Conservation (phyloP, 2,113 vertebrate genomes). For the Pseudorhombus dupliciocellatus region DNA sequence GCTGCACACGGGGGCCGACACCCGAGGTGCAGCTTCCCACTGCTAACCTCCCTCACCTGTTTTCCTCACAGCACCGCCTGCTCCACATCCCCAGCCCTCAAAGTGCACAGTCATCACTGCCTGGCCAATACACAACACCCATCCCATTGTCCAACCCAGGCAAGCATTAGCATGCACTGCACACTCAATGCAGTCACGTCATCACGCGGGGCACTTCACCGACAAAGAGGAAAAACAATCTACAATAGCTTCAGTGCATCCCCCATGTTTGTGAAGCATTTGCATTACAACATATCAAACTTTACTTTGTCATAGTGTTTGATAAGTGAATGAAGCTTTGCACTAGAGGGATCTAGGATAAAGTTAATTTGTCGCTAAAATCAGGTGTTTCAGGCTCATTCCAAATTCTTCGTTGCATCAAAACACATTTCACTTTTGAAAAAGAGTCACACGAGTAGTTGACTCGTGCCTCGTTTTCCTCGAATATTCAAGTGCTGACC, state of each 20-base stretch:
- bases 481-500: not conserved
- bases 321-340: not conserved
- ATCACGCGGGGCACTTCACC: constrained; percentile 10
- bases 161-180: constrained; percentile 35
- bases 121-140: constrained; percentile 24
- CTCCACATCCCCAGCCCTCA: constrained; percentile 28
- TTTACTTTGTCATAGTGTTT: not conserved
- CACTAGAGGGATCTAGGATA: not conserved
- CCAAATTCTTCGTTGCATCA: not conserved
- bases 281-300: not conserved
- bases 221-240: not conserved
- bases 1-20: not conserved
- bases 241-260: not conserved
- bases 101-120: constrained; percentile 37
- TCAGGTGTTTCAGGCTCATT: not conserved
- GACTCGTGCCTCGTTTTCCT: not conserved
- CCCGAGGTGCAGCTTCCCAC: constrained; percentile 2
- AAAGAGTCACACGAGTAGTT: too few species aligned
- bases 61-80: constrained; percentile 13
- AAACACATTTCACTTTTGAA: too few species aligned
- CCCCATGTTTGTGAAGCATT: not conserved
- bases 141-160: constrained; percentile 30
- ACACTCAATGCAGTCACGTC: constrained; percentile 6
- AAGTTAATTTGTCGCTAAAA: too few species aligned
- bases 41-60: not conserved